Base-by-base conservation (phyloP, 2,888 invertebrate species). In the Microplitis manilae region DNA sequence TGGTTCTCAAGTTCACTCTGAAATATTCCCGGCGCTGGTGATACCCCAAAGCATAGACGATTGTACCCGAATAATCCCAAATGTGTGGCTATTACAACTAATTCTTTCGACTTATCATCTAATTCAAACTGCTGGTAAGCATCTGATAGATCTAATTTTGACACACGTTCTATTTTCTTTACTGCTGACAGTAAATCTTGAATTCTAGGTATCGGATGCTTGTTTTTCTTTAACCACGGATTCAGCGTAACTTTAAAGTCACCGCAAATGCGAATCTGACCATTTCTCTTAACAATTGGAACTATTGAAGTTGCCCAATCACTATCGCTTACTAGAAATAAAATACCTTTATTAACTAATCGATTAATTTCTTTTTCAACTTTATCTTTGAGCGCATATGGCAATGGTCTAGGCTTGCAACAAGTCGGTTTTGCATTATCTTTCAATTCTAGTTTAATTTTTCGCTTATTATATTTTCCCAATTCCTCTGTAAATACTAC, bases 241-340 rank as follows among this genome's bases (percentile, higher is more conserved):
- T 89, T 89, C 7, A 89, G 20, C 0, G 87, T 88, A 0, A 87
- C 69, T 69, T 83, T 85, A 75, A 80, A 87, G 79, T 90, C 87
- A 0, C 85, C 87, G 76, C 88, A 88, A n/a, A 88, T 80, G 17
- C 87, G 68, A 6, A 87, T 80, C 62, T 75, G 64, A 0, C 86
- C 87, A 77, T 88, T 82, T 13, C 78, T 81, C 79, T 90, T 89
- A 2, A 85, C 73, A 1, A 89, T 83, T 1, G 87, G 85, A 2
- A 89, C 88, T 5, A 90, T 83, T 0, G 89, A 88, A 65, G 85
- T 84, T n/a, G 83, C 86, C 85, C 86, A 85, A 15, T 85, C 79
- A 8, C 82, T 83, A 64, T 72, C 78, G 61, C 82, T 81, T 5
- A 86, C 82, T 62, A 78, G 69, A 5, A 75, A 72, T 38, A 84